Percentiles rank a stretch among this genome's conserved stretches.
phyloP scores from a whole-genome alignment of 2,797 vertebrate genomes.

The Hozukius guyotensis region DNA sequence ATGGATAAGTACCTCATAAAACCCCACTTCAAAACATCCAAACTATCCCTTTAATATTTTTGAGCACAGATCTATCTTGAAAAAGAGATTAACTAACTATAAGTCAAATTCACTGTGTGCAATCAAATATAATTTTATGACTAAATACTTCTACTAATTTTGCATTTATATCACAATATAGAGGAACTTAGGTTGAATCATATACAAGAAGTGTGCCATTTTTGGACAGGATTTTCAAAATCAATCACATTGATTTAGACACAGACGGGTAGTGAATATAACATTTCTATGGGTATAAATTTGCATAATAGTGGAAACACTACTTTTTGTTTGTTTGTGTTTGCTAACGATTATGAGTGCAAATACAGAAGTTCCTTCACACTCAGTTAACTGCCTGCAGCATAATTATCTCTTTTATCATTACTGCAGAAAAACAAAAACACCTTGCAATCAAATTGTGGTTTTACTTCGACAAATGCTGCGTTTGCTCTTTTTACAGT shows the following conservation, averaged over 20 bases:
- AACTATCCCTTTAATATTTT: not conserved
- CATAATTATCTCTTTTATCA: conserved; percentile 27
- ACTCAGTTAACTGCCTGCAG: conserved; percentile 1
- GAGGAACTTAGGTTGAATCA: not conserved
- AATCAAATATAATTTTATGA: not conserved
- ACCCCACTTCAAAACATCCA: too few species aligned
- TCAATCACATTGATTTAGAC: not conserved
- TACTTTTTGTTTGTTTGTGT: not conserved
- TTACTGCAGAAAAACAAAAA: not conserved
- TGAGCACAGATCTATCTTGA: not conserved
- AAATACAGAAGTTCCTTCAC: not conserved
- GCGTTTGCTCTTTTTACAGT: conserved; percentile 34
- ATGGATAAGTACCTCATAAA: too few species aligned
- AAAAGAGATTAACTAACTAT: not conserved
- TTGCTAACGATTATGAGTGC: conserved; percentile 29
- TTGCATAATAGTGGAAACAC: not conserved
- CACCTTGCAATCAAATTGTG: conserved; percentile 16
- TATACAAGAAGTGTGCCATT: not conserved
- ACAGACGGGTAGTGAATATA: not conserved
- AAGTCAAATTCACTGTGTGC: not conserved
- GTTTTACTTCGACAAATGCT: conserved; percentile 25
- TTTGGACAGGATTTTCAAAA: not conserved
- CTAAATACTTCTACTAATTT: not conserved
- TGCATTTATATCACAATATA: not conserved
- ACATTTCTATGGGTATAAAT: not conserved